These are phyloP conservation scores for Cyprinella venusta DNA, from an alignment of 2,797 vertebrate genomes.

Conservation along the genomic window DNA sequence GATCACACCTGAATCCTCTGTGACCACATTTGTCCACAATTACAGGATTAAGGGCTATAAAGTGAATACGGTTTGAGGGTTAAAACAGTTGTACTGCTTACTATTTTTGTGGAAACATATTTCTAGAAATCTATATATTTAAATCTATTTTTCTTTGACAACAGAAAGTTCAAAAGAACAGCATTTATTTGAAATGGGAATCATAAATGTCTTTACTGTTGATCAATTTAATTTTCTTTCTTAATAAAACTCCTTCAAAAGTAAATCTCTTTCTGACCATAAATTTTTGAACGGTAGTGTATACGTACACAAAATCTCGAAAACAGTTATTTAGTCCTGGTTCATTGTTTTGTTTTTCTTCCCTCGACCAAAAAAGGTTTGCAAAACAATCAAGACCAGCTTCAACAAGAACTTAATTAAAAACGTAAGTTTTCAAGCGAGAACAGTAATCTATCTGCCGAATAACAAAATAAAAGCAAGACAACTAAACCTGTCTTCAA, in stretches of 20 bases:
- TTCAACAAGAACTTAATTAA: not conserved
- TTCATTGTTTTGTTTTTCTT: not conserved
- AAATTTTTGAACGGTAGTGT: not conserved
- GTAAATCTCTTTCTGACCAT: not conserved
- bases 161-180: not conserved
- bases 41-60: too few species aligned
- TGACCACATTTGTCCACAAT: too few species aligned
- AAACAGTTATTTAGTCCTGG: not conserved
- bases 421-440: not conserved
- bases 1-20: too few species aligned
- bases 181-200: not conserved
- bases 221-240: not conserved
- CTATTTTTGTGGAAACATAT: not conserved
- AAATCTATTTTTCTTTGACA: not conserved
- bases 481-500: not conserved
- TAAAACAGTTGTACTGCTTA: not conserved
- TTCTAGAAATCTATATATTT: not conserved
- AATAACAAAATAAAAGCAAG: not conserved
- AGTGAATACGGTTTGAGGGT: too few species aligned
- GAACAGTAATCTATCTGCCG: not conserved
- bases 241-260: not conserved
- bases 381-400: not conserved
- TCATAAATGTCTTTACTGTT: not conserved
- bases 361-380: not conserved
- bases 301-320: not conserved